phyloP scores from a whole-genome alignment of 1,140 invertebrate species.

The Helicoverpa armigera region DNA sequence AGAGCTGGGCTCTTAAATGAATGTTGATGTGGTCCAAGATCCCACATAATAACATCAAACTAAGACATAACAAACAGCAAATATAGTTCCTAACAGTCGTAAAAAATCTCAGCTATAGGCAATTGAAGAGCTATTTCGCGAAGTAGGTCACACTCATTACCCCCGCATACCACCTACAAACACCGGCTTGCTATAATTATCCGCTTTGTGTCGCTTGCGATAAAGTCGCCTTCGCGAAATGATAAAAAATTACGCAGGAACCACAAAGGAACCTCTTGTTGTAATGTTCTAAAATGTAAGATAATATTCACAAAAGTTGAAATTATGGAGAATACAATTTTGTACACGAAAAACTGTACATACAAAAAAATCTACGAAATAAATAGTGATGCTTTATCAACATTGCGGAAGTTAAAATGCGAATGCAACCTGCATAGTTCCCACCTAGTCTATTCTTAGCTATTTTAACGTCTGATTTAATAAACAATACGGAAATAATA shows the following conservation, averaged over 20 bases:
- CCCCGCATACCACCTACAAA: constrained; percentile 27
- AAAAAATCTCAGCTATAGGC: not conserved
- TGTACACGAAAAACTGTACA: no score
- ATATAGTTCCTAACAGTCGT: not conserved
- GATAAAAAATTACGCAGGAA: constrained; percentile 13
- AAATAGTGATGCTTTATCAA: no score
- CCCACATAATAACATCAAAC: no score
- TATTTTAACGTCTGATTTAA: no score
- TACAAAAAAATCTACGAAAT: no score
- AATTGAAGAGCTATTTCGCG: not conserved
- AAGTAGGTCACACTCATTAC: constrained; percentile 25
- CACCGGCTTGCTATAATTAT: constrained; percentile 16
- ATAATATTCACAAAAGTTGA: not conserved
- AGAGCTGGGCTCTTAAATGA: no score
- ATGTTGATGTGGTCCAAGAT: no score
- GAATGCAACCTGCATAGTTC: no score
- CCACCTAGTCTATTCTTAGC: no score
- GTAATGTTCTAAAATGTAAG: not conserved
- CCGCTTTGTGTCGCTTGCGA: not conserved
- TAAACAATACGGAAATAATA: no score
- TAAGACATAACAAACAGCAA: not conserved
- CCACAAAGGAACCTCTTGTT: not conserved
- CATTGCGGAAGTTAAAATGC: no score
- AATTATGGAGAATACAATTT: no score
- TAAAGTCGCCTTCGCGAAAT: not conserved